Base-by-base conservation (phyloP, 2,888 invertebrate species). In the Asteroscopus sphinx region DNA sequence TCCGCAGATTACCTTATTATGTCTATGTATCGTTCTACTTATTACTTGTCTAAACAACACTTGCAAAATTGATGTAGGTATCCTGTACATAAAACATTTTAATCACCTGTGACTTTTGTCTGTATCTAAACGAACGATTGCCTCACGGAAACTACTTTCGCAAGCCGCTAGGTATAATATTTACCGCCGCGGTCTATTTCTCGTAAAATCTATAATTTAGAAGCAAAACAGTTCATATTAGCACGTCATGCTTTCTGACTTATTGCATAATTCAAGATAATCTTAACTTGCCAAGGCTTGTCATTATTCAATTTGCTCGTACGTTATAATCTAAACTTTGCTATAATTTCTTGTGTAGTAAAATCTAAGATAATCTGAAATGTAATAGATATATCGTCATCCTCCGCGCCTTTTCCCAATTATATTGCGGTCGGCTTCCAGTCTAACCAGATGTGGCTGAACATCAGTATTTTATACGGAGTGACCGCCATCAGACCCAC, bases 191-290 rank as follows among this genome's bases (percentile, higher is more conserved):
- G 30, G 35, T 52, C 30, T 40, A 45, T 47, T 66, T 73, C 37
- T 16, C 51, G 30, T 53, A 28, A 45, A 46, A 49, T 53, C 52
- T 51, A 55, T 63, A 65, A 55, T 60, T 41, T 44, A 35, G 54
- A 30, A 49, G 48, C 49, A 37, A 35, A 55, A 37, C 12, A 16
- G 39, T 49, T 37, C 21, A 58, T 39, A 57, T 57, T 55, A 52
- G 28, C n/a, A 13, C 52, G 71, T 60, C 53, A 73, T 73, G 73
- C 79, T 77, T 77, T 79, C 76, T 73, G 59, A 58, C 36, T 61
- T 25, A 39, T 78, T 78, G 48, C 59, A 65, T 55, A 62, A 52
- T 30, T 8, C 32, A 58, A 68, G 33, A 52, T 53, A 55, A 75
- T 54, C 45, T 54, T 55, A 45, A 42, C 58, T 16, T 17, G 13